A percentile compares a stretch with the other conserved stretches of the same genome.
Evolutionary conservation across 2,888 invertebrate genomes (phyloP).

Genomic region (Crepidodera aurea): DNA sequence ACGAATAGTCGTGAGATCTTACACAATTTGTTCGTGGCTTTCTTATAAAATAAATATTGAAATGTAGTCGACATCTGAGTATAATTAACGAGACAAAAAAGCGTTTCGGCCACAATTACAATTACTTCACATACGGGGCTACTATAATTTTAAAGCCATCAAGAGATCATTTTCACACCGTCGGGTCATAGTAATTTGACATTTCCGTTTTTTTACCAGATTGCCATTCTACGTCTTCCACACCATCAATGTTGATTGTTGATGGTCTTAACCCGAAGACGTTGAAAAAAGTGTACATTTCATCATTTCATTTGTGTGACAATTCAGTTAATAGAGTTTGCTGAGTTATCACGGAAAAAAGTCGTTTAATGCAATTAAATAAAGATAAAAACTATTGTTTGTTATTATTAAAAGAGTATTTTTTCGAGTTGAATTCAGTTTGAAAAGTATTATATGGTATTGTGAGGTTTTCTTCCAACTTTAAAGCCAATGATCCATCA

Average conservation of each 20-base stretch:
- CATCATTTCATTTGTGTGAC: constrained; percentile 12
- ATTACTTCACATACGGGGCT: constrained; percentile 33
- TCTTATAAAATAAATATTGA: constrained; percentile 24
- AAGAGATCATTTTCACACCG: constrained; percentile 61
- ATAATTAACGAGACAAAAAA: constrained; percentile 27
- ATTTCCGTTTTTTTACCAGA: constrained; percentile 61
- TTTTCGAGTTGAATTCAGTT: too few relatives aligned
- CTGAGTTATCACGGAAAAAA: not conserved
- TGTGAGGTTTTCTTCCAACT: too few relatives aligned
- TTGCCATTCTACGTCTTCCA: constrained; percentile 49
- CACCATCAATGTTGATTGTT: constrained; percentile 24
- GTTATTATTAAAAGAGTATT: too few relatives aligned
- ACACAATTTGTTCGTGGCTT: not conserved
- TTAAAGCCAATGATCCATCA: too few relatives aligned
- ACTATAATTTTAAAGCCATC: constrained; percentile 60
- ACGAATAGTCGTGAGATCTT: constrained; percentile 6
- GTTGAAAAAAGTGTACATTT: constrained; percentile 8
- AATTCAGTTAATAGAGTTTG: constrained; percentile 1
- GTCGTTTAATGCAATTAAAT: not conserved
- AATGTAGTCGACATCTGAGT: constrained; percentile 17
- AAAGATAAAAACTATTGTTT: not conserved
- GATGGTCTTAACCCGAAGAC: constrained; percentile 5
- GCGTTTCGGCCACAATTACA: constrained; percentile 35
- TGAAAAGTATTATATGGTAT: too few relatives aligned
- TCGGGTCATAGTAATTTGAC: constrained; percentile 59